These are phyloP conservation scores for Drosophila ironensis DNA, from an alignment of 1,140 invertebrate genomes.

Conservation along the genomic window DNA sequence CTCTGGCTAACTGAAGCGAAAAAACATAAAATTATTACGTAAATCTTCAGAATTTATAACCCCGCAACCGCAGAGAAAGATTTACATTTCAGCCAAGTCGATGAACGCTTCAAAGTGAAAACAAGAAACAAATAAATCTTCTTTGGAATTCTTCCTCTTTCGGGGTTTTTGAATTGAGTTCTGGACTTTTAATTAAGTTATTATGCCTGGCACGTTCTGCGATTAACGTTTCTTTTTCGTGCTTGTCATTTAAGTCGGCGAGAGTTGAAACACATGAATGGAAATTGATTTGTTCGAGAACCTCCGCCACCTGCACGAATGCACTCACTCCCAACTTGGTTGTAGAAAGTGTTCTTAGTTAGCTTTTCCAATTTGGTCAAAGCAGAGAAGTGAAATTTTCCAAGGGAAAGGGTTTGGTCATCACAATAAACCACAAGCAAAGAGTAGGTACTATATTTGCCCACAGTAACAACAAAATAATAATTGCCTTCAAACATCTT, in stretches of 20 bases:
- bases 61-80: constrained; percentile 11
- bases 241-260: constrained; percentile 17
- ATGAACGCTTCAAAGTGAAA: constrained; percentile 38
- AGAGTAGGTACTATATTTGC: no score
- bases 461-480: no score
- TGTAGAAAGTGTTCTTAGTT: constrained; percentile 34
- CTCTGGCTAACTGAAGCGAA: constrained; percentile 35
- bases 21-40: constrained; percentile 36
- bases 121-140: constrained; percentile 10
- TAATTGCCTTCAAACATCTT: no score
- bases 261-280: background rate
- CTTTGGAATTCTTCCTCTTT: background rate
- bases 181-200: constrained; percentile 1
- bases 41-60: constrained; percentile 23
- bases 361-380: background rate
- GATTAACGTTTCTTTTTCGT: constrained; percentile 33
- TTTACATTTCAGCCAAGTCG: constrained; percentile 43
- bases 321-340: constrained; percentile 20
- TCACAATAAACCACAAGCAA: no score
- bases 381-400: constrained; percentile 12
- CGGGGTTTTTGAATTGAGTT: constrained; percentile 4
- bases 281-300: background rate
- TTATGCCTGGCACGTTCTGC: constrained; percentile 9
- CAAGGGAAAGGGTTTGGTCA: background rate
- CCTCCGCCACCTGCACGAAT: no score